phyloP scores from a whole-genome alignment of 2,888 invertebrate species.

The Sarcophaga variegata region DNA sequence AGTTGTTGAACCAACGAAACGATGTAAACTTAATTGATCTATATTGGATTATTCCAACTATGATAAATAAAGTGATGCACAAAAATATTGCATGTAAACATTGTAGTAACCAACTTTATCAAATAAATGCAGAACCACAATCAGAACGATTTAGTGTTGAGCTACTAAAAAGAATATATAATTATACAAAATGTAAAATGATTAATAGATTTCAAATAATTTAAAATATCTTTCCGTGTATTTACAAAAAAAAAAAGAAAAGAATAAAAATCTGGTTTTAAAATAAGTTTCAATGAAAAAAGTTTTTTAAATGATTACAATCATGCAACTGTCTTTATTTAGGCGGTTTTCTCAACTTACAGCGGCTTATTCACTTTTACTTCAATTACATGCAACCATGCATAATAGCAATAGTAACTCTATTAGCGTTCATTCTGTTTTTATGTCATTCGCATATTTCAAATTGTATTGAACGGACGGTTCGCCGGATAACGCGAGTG shows the following conservation, averaged over 20 bases:
- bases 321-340: not conserved
- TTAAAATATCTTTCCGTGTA: too few relatives aligned
- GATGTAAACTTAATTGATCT: too few relatives aligned
- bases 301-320: not conserved
- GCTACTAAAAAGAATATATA: too few relatives aligned
- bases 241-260: conserved; percentile 35
- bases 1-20: too few relatives aligned
- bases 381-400: not conserved
- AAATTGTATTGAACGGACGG: conserved; percentile 49
- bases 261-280: not conserved
- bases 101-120: too few relatives aligned
- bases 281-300: not conserved
- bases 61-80: too few relatives aligned
- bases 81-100: too few relatives aligned
- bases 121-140: too few relatives aligned
- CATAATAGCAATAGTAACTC: not conserved
- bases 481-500: conserved; percentile 28
- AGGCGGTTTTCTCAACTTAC: not conserved
- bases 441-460: conserved; percentile 58
- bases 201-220: too few relatives aligned
- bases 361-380: not conserved
- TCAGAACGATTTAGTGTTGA: too few relatives aligned
- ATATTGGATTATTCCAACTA: too few relatives aligned
- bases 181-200: too few relatives aligned
- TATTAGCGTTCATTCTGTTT: conserved; percentile 36